These are phyloP conservation scores for Myotis lucifugus DNA, from an alignment of 2,113 vertebrate genomes.

Conservation along the genomic window DNA sequence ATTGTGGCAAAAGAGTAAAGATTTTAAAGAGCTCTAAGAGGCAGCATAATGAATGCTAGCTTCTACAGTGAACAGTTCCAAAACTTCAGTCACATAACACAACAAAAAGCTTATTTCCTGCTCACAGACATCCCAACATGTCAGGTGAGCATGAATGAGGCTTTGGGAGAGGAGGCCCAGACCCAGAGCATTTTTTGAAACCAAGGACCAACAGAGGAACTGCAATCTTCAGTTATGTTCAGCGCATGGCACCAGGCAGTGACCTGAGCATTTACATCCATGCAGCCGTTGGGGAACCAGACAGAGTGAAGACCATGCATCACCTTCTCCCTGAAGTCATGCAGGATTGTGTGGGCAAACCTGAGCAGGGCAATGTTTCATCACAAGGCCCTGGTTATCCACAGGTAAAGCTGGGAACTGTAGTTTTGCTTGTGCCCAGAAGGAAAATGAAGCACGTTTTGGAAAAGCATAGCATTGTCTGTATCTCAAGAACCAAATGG, in stretches of 20 bases:
- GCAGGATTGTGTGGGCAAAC: neutral
- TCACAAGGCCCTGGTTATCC: neutral
- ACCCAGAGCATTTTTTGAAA: neutral
- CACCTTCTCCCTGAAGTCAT: neutral
- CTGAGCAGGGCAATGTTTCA: neutral
- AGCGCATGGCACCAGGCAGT: neutral
- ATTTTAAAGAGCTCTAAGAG: neutral
- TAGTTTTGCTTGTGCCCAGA: neutral
- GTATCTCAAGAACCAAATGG: conserved; percentile 27
- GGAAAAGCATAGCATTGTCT: neutral
- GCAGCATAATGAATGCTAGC: neutral
- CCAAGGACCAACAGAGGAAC: neutral
- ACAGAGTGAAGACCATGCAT: neutral
- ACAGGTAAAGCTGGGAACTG: neutral
- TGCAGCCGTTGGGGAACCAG: neutral
- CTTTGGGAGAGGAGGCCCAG: neutral
- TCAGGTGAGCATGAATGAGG: neutral
- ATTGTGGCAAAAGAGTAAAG: neutral
- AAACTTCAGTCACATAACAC: neutral
- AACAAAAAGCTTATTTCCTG: neutral
- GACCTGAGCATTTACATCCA: neutral
- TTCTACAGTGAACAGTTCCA: neutral
- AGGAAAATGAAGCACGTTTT: conserved; percentile 12
- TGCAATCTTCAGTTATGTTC: neutral
- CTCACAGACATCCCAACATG: neutral